Conservation (phyloP, 2,888 invertebrate species). For the Cheilosia grossa region DNA sequence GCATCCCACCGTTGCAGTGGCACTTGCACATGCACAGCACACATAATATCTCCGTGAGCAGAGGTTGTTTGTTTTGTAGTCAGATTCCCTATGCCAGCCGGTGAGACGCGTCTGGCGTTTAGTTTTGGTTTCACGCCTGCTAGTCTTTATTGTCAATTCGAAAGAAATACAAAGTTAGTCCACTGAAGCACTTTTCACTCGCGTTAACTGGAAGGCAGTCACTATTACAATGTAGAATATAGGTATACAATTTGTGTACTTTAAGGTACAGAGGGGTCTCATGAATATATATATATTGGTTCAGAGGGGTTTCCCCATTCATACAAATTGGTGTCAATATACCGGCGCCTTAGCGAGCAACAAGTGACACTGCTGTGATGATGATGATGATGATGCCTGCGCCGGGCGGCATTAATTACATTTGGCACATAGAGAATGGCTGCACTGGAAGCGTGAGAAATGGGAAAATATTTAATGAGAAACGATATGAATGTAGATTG, state of each 20-base stretch:
- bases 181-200: neutral
- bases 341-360: conserved; percentile 68
- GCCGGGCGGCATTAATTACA: conserved; percentile 68
- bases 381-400: conserved; percentile 46
- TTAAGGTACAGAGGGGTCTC: conserved; percentile 22
- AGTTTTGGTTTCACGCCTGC: conserved; percentile 55
- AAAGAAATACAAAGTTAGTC: conserved; percentile 16
- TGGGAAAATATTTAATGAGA: conserved; percentile 45
- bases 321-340: conserved; percentile 71
- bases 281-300: neutral
- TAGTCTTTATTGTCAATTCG: conserved; percentile 48
- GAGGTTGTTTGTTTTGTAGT: conserved; percentile 7
- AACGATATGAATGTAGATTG: conserved; percentile 29
- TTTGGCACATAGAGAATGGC: conserved; percentile 54
- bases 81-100: conserved; percentile 30
- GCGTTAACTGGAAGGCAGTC: conserved; percentile 36
- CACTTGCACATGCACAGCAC: conserved; percentile 6
- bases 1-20: conserved; percentile 52
- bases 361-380: conserved; percentile 46
- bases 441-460: conserved; percentile 50
- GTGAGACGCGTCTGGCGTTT: conserved; percentile 22
- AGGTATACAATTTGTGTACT: neutral
- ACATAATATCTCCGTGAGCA: too few species aligned
- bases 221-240: neutral
- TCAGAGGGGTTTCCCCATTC: conserved; percentile 68